Base-by-base conservation (phyloP, 2,113 vertebrate species). In the Antigone vipio region DNA sequence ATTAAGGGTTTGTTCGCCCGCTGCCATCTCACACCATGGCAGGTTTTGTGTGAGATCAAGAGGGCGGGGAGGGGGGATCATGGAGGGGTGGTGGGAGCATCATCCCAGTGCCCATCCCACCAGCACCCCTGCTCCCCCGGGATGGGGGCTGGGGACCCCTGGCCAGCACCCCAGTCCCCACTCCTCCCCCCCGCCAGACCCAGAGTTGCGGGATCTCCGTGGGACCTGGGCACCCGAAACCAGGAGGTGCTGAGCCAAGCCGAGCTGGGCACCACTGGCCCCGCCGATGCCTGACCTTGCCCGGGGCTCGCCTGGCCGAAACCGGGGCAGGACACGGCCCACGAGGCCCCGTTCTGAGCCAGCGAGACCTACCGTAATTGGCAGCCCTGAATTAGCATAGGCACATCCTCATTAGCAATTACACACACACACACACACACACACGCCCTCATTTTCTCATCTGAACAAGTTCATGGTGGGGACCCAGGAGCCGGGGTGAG, bases 41-140 rank as follows among this genome's bases (percentile, higher is more conserved):
- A 18, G 52, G 34, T 40, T 78, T 40, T 11, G 60, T 35, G 52
- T 11, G 35, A 62, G 30, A 69, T 19, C 19, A 4, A 59, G 8
- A 59, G 8, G 6, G 5, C 5, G 1, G 8, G 4, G 7, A 0
- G 27, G 4, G 7, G 0, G 27, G 7, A 19, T 13, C 47, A 8
- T 14, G 0, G 7, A 4, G 26, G 12, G 10, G 11, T 10, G n/a
- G 38, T 15, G 55, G n/a, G 66, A 55, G 23, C 66, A 73, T 30
- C 42, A 19, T 23, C 22, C 38, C 63, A 3, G 35, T 5, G 45
- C 71, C 6, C 58, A 23, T 11, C 56, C 49, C 12, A 1, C 1
- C 58, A 53, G 20, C 40, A 42, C 9, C 59, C 45, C 76, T 40
- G 21, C 71, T 60, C 20, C 45, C 14, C 34, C 0, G 0, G 29